A percentile compares a stretch with the other conserved stretches of the same genome.
These are phyloP conservation scores for Alentia gelatinosa DNA, from an alignment of 2,888 invertebrate species.

Conservation along the genomic window DNA sequence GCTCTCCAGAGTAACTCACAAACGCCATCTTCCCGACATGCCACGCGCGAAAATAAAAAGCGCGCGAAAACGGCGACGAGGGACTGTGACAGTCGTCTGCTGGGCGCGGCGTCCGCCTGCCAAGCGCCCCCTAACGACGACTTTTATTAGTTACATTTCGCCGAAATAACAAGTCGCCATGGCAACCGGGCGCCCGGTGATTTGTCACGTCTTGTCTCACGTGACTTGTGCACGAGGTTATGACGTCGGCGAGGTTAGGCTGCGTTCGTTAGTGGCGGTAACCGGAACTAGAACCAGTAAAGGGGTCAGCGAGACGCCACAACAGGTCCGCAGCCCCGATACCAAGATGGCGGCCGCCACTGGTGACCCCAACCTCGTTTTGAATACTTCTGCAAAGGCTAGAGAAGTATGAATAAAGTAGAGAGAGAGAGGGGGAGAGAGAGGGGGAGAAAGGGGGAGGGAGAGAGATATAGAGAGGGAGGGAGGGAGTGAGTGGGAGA, in stretches of 20 bases:
- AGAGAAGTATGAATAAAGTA: no score
- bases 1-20: no score
- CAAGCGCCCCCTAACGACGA: not conserved
- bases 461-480: not conserved
- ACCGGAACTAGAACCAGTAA: not conserved
- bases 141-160: constrained; percentile 1
- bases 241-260: not conserved
- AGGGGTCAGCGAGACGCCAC: not conserved
- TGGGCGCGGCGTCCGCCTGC: not conserved
- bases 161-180: not conserved
- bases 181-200: not conserved
- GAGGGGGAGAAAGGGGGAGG: no score
- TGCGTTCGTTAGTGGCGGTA: not conserved
- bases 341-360: no score
- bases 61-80: no score
- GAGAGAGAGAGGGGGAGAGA: no score
- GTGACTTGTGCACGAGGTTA: constrained; percentile 1
- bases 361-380: no score
- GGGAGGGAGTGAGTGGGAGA: not conserved
- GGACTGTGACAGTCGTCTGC: not conserved
- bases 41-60: no score
- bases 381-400: no score
- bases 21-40: no score
- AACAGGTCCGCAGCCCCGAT: no score
- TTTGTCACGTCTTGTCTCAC: not conserved